Evolutionary conservation across 1,140 invertebrate species (phyloP).

Genomic region (Heliconius hewitsoni): DNA sequence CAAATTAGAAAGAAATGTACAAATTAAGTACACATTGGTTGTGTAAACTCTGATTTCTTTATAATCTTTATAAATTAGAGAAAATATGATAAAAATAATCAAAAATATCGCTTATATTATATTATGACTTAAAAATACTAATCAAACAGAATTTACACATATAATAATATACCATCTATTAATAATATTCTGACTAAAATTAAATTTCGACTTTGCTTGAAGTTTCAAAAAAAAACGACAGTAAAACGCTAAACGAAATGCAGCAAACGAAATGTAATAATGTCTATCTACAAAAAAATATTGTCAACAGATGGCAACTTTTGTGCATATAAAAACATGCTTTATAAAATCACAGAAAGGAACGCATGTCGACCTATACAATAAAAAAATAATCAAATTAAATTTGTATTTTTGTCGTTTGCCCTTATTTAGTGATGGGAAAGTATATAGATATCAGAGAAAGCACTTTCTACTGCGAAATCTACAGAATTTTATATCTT

Average conservation of each 20-base stretch:
- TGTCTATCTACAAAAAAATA: neutral
- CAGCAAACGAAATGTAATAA: neutral
- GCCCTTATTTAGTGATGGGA: neutral
- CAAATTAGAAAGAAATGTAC: slow-evolving; percentile 39
- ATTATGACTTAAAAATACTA: neutral
- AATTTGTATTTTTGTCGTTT: neutral
- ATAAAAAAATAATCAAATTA: neutral
- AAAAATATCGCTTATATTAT: neutral
- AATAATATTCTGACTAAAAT: neutral
- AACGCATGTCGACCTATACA: neutral
- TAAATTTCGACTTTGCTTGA: neutral
- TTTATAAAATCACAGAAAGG: neutral
- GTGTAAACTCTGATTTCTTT: slow-evolving; percentile 21
- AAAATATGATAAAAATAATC: neutral
- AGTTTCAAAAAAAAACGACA: neutral
- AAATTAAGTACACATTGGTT: slow-evolving; percentile 27
- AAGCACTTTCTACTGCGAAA: neutral
- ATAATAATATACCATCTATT: slow-evolving; percentile 15
- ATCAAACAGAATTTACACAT: slow-evolving; percentile 24
- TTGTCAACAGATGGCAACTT: slow-evolving; percentile 21
- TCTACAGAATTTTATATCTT: neutral
- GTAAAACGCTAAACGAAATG: neutral
- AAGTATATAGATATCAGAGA: neutral
- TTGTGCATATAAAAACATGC: slow-evolving; percentile 10
- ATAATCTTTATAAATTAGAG: neutral